A percentile compares a stretch with the other conserved stretches of the same genome.
Conservation (phyloP, 1,140 invertebrate genomes). For the Cylas formicarius region DNA sequence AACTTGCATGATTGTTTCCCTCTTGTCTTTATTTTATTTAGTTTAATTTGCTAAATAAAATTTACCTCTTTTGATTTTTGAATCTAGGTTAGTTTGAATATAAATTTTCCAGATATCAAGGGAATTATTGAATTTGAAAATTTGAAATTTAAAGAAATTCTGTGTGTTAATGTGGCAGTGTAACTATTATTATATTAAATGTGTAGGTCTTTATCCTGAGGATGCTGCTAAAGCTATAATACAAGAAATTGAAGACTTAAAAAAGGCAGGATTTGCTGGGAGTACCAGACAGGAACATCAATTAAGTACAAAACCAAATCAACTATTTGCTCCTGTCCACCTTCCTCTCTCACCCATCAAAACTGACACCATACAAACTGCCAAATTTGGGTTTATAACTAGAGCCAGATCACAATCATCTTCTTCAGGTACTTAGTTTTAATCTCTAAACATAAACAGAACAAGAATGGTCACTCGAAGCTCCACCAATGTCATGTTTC, state of each 20-base stretch:
- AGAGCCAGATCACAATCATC: too few species aligned
- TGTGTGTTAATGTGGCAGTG: background rate
- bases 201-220: constrained; percentile 24
- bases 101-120: background rate
- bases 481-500: too few species aligned
- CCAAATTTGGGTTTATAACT: too few species aligned
- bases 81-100: background rate
- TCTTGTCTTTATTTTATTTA: constrained; percentile 5
- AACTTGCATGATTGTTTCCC: too few species aligned
- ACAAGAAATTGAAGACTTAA: constrained; percentile 35
- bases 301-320: background rate
- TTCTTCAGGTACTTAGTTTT: too few species aligned
- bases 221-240: constrained; percentile 33
- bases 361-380: too few species aligned
- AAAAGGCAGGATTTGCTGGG: constrained; percentile 24
- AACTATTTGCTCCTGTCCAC: background rate
- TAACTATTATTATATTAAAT: background rate
- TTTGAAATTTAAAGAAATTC: background rate
- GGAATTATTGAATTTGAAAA: background rate
- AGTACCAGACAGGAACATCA: background rate
- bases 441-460: too few species aligned
- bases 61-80: background rate
- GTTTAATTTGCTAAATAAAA: background rate
- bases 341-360: too few species aligned
- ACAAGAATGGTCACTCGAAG: too few species aligned